Evolutionary conservation across 1,140 invertebrate species (phyloP).

Genomic region (Plectrocnemia conspersa): DNA sequence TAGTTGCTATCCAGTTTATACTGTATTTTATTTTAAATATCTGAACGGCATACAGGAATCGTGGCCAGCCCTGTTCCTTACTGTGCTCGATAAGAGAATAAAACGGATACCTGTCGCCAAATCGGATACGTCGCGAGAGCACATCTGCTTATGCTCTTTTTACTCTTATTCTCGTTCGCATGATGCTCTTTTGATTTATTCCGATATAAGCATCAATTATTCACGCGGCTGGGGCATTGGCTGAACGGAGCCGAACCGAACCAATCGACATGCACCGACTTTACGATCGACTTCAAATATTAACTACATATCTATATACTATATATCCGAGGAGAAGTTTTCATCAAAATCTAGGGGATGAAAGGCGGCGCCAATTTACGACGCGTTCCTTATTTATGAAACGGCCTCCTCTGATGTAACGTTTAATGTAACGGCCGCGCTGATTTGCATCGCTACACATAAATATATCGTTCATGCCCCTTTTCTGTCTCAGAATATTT

Average conservation of each 20-base stretch:
- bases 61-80: too few relatives aligned
- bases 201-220: slow-evolving; percentile 32
- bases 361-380: slow-evolving; percentile 25
- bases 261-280: slow-evolving; percentile 19
- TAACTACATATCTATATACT: slow-evolving; percentile 26
- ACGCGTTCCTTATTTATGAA: slow-evolving; percentile 25
- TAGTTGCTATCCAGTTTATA: too few relatives aligned
- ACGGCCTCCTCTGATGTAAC: slow-evolving; percentile 10
- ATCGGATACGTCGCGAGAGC: background rate
- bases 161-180: slow-evolving; percentile 9
- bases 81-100: too few relatives aligned
- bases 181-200: slow-evolving; percentile 32
- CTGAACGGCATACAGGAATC: too few relatives aligned
- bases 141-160: slow-evolving; percentile 7
- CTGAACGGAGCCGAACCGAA: slow-evolving; percentile 10
- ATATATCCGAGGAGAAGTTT: slow-evolving; percentile 25
- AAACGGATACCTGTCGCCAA: background rate
- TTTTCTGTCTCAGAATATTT: too few relatives aligned
- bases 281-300: slow-evolving; percentile 33
- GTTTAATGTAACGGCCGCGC: slow-evolving; percentile 26
- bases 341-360: slow-evolving; percentile 12
- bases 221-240: slow-evolving; percentile 13
- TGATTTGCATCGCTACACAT: slow-evolving; percentile 31
- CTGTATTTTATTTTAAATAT: too few relatives aligned
- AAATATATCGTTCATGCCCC: too few relatives aligned